Percentiles rank a stretch among this genome's conserved stretches.
Evolutionary conservation across 2,888 invertebrate genomes (phyloP).

Genomic region (Falcaria lacertinaria): DNA sequence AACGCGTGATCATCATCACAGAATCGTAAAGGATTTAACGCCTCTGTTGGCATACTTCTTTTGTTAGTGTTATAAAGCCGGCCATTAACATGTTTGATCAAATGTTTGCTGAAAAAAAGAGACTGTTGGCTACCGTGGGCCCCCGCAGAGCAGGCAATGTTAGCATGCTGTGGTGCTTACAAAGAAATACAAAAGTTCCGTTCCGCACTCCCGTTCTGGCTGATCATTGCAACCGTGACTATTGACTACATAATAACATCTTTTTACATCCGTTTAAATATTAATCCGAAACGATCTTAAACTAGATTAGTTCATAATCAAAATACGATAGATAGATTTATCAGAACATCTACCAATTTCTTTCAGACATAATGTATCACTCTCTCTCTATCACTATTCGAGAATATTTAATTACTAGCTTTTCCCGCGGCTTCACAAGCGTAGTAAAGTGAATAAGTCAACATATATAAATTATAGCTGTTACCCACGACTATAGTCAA

Average conservation of each 20-base stretch:
- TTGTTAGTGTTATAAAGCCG: slow-evolving; percentile 75
- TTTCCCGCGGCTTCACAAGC: no score
- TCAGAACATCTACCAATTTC: no score
- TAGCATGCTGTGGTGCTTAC: slow-evolving; percentile 62
- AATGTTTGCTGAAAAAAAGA: slow-evolving; percentile 74
- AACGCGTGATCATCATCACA: slow-evolving; percentile 71
- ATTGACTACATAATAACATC: neutral
- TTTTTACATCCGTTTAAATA: no score
- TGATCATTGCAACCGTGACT: slow-evolving; percentile 42
- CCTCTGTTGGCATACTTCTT: slow-evolving; percentile 78
- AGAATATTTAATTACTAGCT: no score
- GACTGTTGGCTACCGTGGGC: slow-evolving; percentile 68
- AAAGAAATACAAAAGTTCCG: slow-evolving; percentile 42
- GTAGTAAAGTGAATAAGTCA: no score
- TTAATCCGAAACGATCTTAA: no score
- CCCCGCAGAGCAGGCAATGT: slow-evolving; percentile 61
- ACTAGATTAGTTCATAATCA: no score
- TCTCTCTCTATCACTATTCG: no score
- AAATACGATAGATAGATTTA: no score
- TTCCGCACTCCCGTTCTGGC: slow-evolving; percentile 49
- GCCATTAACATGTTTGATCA: slow-evolving; percentile 79
- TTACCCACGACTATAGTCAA: no score
- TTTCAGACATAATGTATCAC: no score
- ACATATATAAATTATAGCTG: no score
- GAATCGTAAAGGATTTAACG: slow-evolving; percentile 80